These are phyloP conservation scores for Corvus moneduloides DNA, from an alignment of 2,113 vertebrate genomes.

Conservation along the genomic window DNA sequence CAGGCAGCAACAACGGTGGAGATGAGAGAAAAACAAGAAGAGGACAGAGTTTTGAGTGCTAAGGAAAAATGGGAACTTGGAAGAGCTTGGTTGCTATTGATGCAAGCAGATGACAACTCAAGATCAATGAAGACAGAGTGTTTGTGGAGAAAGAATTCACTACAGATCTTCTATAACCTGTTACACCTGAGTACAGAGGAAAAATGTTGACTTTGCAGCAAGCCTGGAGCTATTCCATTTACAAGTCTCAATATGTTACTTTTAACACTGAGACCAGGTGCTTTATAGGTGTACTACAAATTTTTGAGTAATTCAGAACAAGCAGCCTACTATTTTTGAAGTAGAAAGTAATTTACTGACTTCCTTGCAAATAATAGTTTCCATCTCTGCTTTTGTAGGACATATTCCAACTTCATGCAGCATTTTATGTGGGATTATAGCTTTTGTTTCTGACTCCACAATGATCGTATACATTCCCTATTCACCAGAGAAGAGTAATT, in stretches of 20 bases:
- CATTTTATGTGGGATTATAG: neutral
- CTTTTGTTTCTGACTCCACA: neutral
- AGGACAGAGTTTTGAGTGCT: neutral
- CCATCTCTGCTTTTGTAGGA: neutral
- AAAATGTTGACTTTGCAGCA: neutral
- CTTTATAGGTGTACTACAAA: neutral
- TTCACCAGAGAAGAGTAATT: neutral
- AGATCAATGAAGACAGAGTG: neutral
- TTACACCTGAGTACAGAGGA: neutral
- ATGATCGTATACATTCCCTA: neutral
- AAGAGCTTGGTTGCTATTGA: neutral
- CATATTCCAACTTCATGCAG: neutral
- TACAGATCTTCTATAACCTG: neutral
- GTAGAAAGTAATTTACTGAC: neutral
- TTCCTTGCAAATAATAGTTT: neutral
- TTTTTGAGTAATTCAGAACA: neutral
- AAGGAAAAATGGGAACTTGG: neutral
- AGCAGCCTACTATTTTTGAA: neutral
- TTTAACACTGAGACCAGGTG: neutral
- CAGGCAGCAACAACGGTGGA: neutral
- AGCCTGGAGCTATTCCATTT: neutral
- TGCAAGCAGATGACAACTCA: neutral
- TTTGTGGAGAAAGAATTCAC: neutral
- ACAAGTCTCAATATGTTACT: neutral
- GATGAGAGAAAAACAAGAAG: neutral